Percentiles rank a stretch among this genome's conserved stretches.
phyloP scores from a whole-genome alignment of 2,888 invertebrate genomes.

The Acrobasis repandana region DNA sequence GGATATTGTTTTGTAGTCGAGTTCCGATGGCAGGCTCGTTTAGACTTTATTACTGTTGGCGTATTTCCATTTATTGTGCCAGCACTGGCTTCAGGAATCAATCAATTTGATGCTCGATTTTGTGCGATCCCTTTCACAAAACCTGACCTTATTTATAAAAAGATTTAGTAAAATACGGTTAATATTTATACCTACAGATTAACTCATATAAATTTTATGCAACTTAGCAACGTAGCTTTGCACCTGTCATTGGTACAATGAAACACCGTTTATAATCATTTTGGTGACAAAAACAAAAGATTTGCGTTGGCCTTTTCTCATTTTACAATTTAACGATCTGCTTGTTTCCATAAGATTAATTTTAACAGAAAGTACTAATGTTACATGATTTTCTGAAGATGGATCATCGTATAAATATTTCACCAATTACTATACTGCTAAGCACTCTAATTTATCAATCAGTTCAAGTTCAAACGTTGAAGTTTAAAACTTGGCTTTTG shows the following conservation, averaged over 20 bases:
- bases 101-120: constrained; percentile 31
- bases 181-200: no score
- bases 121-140: constrained; percentile 15
- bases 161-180: constrained; percentile 2
- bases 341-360: no score
- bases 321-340: background rate
- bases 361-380: no score
- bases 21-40: constrained; percentile 26
- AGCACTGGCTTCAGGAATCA: constrained; percentile 28
- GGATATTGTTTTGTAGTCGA: constrained; percentile 22
- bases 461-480: constrained; percentile 16
- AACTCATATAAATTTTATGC: no score
- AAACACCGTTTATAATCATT: no score
- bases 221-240: no score
- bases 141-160: constrained; percentile 4
- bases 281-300: no score
- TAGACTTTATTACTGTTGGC: constrained; percentile 30
- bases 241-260: no score
- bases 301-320: background rate
- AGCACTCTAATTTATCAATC: background rate
- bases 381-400: background rate
- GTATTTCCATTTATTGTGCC: constrained; percentile 31
- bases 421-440: background rate
- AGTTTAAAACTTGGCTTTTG: constrained; percentile 24
- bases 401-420: background rate